phyloP scores from a whole-genome alignment of 2,797 vertebrate species.

The Argentina silus region DNA sequence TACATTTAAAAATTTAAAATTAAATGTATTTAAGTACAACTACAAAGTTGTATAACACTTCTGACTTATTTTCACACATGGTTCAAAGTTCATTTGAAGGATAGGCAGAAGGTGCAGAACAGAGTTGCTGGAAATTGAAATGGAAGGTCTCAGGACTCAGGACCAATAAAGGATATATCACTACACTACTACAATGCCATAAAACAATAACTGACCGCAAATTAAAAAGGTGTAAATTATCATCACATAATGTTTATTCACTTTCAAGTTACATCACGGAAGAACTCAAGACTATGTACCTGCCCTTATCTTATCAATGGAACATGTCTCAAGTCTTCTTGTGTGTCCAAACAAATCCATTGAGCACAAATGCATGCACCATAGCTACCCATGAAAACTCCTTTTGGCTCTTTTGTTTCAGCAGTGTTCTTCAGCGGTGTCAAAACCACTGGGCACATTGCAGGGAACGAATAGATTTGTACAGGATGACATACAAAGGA shows the following conservation, averaged over 20 bases:
- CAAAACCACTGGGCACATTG: background rate
- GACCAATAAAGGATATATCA: background rate
- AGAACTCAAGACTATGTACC: slow-evolving; percentile 39
- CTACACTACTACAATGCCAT: background rate
- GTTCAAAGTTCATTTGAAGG: background rate
- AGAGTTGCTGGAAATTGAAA: too few species aligned
- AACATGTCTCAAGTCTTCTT: slow-evolving; percentile 15
- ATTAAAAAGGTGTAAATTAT: background rate
- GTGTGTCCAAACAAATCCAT: slow-evolving; percentile 42
- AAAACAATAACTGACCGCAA: background rate
- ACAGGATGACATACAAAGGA: slow-evolving; percentile 27
- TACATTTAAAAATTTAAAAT: background rate
- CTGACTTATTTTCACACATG: background rate
- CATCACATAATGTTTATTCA: slow-evolving; percentile 61
- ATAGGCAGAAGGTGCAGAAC: background rate
- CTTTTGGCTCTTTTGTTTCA: slow-evolving; percentile 28
- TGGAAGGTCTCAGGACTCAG: too few species aligned
- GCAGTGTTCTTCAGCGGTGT: background rate
- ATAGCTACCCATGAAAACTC: slow-evolving; percentile 20
- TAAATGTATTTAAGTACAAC: background rate
- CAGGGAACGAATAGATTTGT: background rate
- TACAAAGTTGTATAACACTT: background rate
- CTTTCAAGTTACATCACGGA: slow-evolving; percentile 56
- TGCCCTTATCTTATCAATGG: background rate
- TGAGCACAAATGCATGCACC: slow-evolving; percentile 52